phyloP scores from a whole-genome alignment of 2,888 invertebrate genomes.

The Argynnis bischoffii region DNA sequence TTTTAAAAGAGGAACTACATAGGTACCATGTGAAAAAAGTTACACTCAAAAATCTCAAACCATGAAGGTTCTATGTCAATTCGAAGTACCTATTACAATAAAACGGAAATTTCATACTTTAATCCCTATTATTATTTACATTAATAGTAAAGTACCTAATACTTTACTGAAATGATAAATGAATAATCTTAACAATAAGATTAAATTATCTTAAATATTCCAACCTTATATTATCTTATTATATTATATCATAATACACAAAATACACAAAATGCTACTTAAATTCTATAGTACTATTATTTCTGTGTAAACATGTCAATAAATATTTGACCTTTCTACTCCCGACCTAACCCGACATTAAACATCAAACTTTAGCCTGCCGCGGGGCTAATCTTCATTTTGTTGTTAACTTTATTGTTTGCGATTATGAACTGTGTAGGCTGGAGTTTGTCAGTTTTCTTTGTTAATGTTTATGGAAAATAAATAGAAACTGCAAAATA shows the following conservation, averaged over 20 bases:
- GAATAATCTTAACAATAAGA: not conserved
- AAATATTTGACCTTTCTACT: constrained; percentile 32
- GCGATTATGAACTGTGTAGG: constrained; percentile 57
- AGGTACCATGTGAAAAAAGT: no score
- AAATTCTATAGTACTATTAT: constrained; percentile 15
- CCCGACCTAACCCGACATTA: constrained; percentile 51
- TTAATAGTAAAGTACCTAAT: no score
- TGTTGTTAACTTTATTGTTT: constrained; percentile 61
- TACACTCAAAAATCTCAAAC: no score
- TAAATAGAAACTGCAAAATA: not conserved
- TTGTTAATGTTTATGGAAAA: constrained; percentile 18
- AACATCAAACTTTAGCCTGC: constrained; percentile 56
- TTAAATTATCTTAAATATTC: not conserved
- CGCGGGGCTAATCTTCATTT: constrained; percentile 57
- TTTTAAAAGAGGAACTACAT: no score
- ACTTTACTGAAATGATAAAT: no score
- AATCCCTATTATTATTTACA: no score
- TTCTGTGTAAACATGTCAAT: constrained; percentile 31
- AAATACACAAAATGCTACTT: not conserved
- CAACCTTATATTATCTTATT: no score
- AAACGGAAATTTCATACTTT: no score
- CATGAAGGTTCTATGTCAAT: no score
- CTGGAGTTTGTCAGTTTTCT: constrained; percentile 42
- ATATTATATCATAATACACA: no score
- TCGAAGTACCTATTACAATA: no score